phyloP scores from a whole-genome alignment of 2,797 vertebrate genomes.

The Sorex maritimensis region DNA sequence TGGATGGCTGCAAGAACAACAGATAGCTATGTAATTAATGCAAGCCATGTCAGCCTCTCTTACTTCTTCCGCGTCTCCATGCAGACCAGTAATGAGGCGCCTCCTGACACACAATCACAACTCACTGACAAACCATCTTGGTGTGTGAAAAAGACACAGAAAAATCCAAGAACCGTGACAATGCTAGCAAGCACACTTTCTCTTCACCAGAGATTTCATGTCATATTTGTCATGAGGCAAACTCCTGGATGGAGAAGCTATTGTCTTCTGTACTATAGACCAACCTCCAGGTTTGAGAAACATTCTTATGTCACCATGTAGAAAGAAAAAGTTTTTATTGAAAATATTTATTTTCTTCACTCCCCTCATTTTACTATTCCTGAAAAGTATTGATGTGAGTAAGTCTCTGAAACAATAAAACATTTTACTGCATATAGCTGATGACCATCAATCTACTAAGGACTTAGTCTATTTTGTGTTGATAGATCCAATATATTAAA shows the following conservation, averaged over 20 bases:
- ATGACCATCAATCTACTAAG: not conserved
- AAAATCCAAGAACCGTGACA: conserved; percentile 42
- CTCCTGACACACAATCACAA: conserved; percentile 80
- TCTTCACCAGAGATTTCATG: not conserved
- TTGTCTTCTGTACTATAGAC: accelerated
- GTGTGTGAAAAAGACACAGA: conserved; percentile 72
- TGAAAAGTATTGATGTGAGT: conserved; percentile 29
- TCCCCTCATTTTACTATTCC: not conserved
- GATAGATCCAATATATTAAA: too few species aligned
- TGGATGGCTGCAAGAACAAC: conserved; percentile 87
- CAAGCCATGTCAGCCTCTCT: conserved; percentile 87
- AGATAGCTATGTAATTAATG: conserved; percentile 90
- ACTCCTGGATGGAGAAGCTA: conserved; percentile 44
- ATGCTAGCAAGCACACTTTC: not conserved
- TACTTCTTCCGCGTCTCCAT: conserved; percentile 85
- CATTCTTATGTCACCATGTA: not conserved
- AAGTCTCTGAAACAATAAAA: not conserved
- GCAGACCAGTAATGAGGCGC: conserved; percentile 87
- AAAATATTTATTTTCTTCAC: not conserved
- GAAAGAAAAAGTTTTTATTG: conserved; percentile 38
- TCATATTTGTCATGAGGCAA: not conserved
- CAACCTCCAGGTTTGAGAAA: not conserved
- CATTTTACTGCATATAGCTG: not conserved
- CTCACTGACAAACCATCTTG: conserved; percentile 85
- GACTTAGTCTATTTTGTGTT: conserved; percentile 15